Conservation (phyloP, 92 coral and sea anemone genomes). For the Siderastrea siderea region DNA sequence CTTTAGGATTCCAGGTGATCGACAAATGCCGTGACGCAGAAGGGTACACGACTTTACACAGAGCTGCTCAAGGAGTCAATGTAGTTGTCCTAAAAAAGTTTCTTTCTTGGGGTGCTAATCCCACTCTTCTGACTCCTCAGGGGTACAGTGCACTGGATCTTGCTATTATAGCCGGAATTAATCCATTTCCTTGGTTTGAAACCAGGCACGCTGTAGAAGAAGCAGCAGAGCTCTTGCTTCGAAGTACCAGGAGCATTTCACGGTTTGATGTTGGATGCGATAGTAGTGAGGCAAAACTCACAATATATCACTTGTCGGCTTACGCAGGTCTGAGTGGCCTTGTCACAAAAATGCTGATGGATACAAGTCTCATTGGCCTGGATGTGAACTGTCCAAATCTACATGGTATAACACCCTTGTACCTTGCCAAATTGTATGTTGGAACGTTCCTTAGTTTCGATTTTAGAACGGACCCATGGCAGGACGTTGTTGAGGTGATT, state of each 20-base stretch:
- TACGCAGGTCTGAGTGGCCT: slow-evolving; percentile 72
- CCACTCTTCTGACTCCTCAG: slow-evolving; percentile 6
- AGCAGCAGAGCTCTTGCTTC: background rate
- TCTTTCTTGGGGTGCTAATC: slow-evolving; percentile 56
- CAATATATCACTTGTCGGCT: slow-evolving; percentile 79
- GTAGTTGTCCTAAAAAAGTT: slow-evolving; percentile 48
- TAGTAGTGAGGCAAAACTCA: slow-evolving; percentile 13
- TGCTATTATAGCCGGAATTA: slow-evolving; percentile 20
- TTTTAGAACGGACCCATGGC: slow-evolving; percentile 47
- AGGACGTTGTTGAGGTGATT: slow-evolving; percentile 40
- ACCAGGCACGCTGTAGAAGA: background rate
- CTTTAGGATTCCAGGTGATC: background rate
- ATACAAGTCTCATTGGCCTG: slow-evolving; percentile 36
- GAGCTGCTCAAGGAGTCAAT: slow-evolving; percentile 84
- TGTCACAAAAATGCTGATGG: slow-evolving; percentile 33
- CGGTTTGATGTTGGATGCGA: slow-evolving; percentile 44
- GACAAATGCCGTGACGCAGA: background rate
- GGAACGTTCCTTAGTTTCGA: background rate
- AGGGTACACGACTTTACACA: slow-evolving; percentile 72
- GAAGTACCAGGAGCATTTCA: background rate
- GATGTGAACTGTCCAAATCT: slow-evolving; percentile 74
- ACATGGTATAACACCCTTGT: slow-evolving; percentile 78
- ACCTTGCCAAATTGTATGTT: slow-evolving; percentile 72
- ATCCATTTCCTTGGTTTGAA: background rate
- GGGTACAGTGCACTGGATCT: slow-evolving; percentile 49